Evolutionary conservation across 2,888 invertebrate species (phyloP).

Genomic region (Tubiluchus corallicola): DNA sequence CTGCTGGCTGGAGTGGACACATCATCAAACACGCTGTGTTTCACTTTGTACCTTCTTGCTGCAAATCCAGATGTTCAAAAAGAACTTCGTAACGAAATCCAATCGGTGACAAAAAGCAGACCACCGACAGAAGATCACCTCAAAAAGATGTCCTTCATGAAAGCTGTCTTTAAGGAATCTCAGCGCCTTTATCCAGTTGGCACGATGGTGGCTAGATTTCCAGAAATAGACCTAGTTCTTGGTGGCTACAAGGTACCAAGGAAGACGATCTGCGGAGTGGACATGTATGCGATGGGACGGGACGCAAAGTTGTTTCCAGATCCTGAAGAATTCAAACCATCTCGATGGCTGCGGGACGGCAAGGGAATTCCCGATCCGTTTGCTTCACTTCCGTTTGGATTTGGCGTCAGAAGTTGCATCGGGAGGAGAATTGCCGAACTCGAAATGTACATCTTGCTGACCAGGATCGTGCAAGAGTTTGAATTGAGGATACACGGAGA

Average conservation of each 20-base stretch:
- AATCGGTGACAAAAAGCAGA: too few relatives aligned
- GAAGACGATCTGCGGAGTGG: slow-evolving; percentile 23
- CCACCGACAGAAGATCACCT: slow-evolving; percentile 15
- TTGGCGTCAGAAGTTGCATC: too few relatives aligned
- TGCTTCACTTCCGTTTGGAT: too few relatives aligned
- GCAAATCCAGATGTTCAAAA: slow-evolving; percentile 18
- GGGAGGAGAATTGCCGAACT: too few relatives aligned
- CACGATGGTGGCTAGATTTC: slow-evolving; percentile 23
- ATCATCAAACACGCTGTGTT: slow-evolving; percentile 21
- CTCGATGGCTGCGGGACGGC: slow-evolving; percentile 24
- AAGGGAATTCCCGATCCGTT: too few relatives aligned
- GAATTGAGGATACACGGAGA: too few relatives aligned
- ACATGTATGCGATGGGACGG: slow-evolving; percentile 24
- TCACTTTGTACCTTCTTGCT: slow-evolving; percentile 19
- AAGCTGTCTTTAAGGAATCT: slow-evolving; percentile 21
- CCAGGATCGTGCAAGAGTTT: too few relatives aligned
- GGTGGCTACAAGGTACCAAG: slow-evolving; percentile 23
- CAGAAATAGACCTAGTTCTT: slow-evolving; percentile 21
- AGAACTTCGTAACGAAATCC: slow-evolving; percentile 17
- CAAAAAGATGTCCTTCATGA: slow-evolving; percentile 18
- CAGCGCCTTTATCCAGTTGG: slow-evolving; percentile 23
- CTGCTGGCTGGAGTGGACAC: slow-evolving; percentile 26
- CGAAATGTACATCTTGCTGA: too few relatives aligned
- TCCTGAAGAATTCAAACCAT: slow-evolving; percentile 24
- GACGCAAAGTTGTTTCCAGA: slow-evolving; percentile 21